phyloP scores from a whole-genome alignment of 2,888 invertebrate species.

The Netelia virgata region DNA sequence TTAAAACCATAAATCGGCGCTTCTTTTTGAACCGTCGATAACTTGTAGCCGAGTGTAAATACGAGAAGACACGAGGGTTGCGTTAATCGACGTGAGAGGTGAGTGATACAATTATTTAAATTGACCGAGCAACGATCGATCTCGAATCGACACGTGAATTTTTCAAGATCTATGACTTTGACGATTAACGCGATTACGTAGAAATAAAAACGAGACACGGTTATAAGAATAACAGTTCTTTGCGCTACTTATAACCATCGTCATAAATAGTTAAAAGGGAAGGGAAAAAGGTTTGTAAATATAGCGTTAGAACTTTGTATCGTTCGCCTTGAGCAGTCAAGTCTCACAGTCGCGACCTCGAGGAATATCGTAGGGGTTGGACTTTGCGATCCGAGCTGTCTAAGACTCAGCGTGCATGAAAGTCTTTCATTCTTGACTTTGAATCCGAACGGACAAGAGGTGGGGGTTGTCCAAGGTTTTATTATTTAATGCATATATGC shows the following conservation, averaged over 20 bases:
- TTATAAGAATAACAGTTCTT: too few species aligned
- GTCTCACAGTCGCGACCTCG: conserved; percentile 49
- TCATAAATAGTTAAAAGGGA: neutral
- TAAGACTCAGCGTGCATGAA: conserved; percentile 4
- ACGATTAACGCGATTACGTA: too few species aligned
- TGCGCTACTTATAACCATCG: neutral
- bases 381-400: conserved; percentile 16
- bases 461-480: conserved; percentile 40
- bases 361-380: conserved; percentile 11
- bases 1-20: neutral
- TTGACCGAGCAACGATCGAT: neutral
- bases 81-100: neutral
- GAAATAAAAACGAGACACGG: too few species aligned
- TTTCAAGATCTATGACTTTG: too few species aligned
- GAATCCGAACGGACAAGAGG: conserved; percentile 3
- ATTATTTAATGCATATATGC: conserved; percentile 70
- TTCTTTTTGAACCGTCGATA: neutral
- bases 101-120: neutral
- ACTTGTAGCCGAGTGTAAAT: neutral
- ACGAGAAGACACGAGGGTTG: neutral
- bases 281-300: conserved; percentile 7
- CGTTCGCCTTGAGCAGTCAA: conserved; percentile 17
- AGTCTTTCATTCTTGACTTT: conserved; percentile 47
- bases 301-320: conserved; percentile 5
- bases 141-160: neutral